Conservation (phyloP, 2,888 invertebrate species). For the Acrocera orbiculus region DNA sequence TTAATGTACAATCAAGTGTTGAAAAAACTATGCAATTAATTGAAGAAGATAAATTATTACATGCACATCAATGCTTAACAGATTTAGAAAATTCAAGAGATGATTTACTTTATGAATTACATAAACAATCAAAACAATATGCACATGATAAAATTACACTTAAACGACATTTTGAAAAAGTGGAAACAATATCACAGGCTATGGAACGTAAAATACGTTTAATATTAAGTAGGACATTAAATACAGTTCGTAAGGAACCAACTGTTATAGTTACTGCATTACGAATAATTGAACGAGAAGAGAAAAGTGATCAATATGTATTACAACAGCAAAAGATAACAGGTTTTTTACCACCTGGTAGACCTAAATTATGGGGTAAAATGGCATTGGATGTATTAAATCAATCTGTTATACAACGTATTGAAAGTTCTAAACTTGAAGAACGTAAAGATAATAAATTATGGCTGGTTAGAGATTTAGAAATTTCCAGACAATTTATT, state of each 20-base stretch:
- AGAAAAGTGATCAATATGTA: conserved; percentile 81
- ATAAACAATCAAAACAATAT: conserved; percentile 81
- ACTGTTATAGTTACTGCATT: conserved; percentile 91
- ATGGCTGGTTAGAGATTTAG: conserved; percentile 90
- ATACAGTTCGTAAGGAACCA: conserved; percentile 86
- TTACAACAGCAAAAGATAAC: conserved; percentile 42
- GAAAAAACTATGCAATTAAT: conserved; percentile 88
- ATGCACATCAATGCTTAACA: conserved; percentile 85
- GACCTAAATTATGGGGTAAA: conserved; percentile 82
- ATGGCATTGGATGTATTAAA: conserved; percentile 70
- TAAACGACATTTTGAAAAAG: conserved; percentile 91
- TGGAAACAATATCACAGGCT: conserved; percentile 72
- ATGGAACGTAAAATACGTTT: conserved; percentile 84
- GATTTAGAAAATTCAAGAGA: conserved; percentile 94
- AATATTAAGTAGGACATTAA: conserved; percentile 74
- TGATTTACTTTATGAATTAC: conserved; percentile 84
- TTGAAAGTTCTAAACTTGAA: conserved; percentile 90
- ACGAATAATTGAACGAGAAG: conserved; percentile 91
- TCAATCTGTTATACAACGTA: conserved; percentile 60
- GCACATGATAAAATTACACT: conserved; percentile 80
- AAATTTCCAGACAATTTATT: conserved; percentile 70
- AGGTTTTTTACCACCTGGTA: conserved; percentile 82
- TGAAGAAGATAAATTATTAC: conserved; percentile 81
- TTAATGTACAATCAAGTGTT: conserved; percentile 92
- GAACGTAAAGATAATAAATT: conserved; percentile 80